Evolutionary conservation across 2,797 vertebrate genomes (phyloP).

Genomic region (Monodelphis domestica): DNA sequence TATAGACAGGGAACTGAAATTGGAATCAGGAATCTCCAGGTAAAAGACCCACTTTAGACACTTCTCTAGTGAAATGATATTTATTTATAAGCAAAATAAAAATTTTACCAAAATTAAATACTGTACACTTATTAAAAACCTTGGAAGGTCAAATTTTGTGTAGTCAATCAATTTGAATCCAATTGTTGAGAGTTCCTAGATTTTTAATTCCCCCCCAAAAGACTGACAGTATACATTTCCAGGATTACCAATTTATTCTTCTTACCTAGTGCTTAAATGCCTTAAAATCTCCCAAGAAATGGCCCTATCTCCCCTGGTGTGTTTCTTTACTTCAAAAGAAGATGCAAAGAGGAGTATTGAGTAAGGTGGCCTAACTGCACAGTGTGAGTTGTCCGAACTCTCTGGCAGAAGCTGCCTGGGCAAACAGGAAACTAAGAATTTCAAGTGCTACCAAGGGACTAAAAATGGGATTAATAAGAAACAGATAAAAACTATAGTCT

Average conservation of each 20-base stretch:
- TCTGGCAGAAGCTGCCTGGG: constrained; percentile 9
- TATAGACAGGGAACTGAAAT: background rate
- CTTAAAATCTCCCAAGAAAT: constrained; percentile 45
- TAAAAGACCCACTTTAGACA: background rate
- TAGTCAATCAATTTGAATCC: constrained; percentile 1
- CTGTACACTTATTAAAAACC: background rate
- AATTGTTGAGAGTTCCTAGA: constrained; percentile 10
- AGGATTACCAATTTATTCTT: constrained; percentile 19
- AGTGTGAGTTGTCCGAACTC: background rate
- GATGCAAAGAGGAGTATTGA: constrained; percentile 6
- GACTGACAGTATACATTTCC: constrained; percentile 15
- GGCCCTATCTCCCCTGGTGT: constrained; percentile 18
- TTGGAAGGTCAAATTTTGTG: constrained; percentile 21
- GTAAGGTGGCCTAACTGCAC: constrained; percentile 29
- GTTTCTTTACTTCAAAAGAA: constrained; percentile 48
- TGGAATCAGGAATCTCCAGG: background rate
- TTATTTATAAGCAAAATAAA: background rate
- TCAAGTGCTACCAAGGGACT: constrained; percentile 38
- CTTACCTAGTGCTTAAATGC: constrained; percentile 30
- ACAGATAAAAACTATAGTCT: constrained; percentile 66
- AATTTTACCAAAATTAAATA: background rate
- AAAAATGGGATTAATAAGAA: constrained; percentile 63
- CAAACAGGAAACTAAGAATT: constrained; percentile 53
- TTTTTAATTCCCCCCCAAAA: constrained; percentile 58
- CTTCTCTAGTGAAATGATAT: background rate